phyloP scores from a whole-genome alignment of 2,888 invertebrate genomes.

The Onchidella celtica region DNA sequence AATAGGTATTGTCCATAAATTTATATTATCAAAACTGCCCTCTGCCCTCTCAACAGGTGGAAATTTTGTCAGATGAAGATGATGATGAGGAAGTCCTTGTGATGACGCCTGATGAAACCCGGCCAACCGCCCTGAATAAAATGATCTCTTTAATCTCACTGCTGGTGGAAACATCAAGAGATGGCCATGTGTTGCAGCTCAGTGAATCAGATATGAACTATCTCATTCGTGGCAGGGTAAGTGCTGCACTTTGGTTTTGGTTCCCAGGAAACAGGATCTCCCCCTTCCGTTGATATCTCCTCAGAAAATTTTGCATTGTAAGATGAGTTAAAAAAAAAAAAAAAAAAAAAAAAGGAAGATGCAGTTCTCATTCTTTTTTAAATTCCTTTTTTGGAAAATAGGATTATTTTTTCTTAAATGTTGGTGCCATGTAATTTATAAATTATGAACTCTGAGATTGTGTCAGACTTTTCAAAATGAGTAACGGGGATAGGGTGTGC shows the following conservation, averaged over 20 bases:
- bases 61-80: slow-evolving; percentile 86
- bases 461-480: too few species aligned
- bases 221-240: slow-evolving; percentile 45
- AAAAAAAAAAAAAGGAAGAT: too few species aligned
- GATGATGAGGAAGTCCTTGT: slow-evolving; percentile 86
- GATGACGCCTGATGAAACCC: slow-evolving; percentile 86
- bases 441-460: too few species aligned
- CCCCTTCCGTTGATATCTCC: not conserved
- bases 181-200: slow-evolving; percentile 40
- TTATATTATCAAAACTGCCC: too few species aligned
- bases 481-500: too few species aligned
- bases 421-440: too few species aligned
- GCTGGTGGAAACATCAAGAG: slow-evolving; percentile 91
- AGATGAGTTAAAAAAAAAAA: not conserved
- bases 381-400: too few species aligned
- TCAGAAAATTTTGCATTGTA: not conserved
- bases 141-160: slow-evolving; percentile 95
- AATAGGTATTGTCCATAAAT: too few species aligned
- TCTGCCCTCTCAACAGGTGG: too few species aligned
- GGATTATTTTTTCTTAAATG: too few species aligned
- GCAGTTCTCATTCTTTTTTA: too few species aligned
- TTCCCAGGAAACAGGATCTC: not conserved
- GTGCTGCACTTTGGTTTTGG: too few species aligned
- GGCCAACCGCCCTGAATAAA: slow-evolving; percentile 95
- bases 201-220: slow-evolving; percentile 49